phyloP scores from a whole-genome alignment of 1,140 invertebrate genomes.

The Coboldia fuscipes region DNA sequence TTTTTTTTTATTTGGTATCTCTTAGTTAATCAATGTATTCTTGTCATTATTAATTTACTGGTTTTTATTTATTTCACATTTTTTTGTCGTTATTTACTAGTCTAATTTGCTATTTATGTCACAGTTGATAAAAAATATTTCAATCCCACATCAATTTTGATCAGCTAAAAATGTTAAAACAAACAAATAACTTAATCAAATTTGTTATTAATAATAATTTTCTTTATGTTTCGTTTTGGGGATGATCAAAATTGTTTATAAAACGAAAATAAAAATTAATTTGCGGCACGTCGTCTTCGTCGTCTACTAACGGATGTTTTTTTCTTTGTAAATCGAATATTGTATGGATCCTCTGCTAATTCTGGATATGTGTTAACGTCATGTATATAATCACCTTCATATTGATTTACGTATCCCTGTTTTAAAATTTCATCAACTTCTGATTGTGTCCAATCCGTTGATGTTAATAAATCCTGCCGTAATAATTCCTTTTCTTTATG shows the following conservation, averaged over 20 bases:
- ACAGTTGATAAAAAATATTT: background rate
- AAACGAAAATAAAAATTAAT: background rate
- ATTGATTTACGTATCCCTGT: constrained; percentile 54
- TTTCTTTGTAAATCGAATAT: constrained; percentile 74
- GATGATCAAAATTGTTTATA: background rate
- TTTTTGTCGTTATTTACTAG: background rate
- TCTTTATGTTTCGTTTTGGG: background rate
- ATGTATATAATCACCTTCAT: constrained; percentile 79
- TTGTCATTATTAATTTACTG: background rate
- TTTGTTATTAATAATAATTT: background rate
- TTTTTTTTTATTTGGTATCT: background rate
- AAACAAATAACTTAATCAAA: background rate
- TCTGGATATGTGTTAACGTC: constrained; percentile 75
- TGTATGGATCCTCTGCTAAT: constrained; percentile 86
- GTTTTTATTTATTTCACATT: background rate
- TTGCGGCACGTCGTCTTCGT: constrained; percentile 23
- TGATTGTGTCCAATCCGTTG: constrained; percentile 47
- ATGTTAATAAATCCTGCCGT: constrained; percentile 48
- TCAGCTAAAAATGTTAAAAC: too few relatives aligned
- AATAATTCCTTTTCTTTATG: constrained; percentile 66
- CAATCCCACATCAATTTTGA: background rate
- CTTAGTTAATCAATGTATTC: constrained; percentile 1
- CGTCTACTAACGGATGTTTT: constrained; percentile 36
- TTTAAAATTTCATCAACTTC: constrained; percentile 79
- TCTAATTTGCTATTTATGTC: background rate